Evolutionary conservation across 2,797 vertebrate species (phyloP).

Genomic region (Pantherophis vulpinus): DNA sequence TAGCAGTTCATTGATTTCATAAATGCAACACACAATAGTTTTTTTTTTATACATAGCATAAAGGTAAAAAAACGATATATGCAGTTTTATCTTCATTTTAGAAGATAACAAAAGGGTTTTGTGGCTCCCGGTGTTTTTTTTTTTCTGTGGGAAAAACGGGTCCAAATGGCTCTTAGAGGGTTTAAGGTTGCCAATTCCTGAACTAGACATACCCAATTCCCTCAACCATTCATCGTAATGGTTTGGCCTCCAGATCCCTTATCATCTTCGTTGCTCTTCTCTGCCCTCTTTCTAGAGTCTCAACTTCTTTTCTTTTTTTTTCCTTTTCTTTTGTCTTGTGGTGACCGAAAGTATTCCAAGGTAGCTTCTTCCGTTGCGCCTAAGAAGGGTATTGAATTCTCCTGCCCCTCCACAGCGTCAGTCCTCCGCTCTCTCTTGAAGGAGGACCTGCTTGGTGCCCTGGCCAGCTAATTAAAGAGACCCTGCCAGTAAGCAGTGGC

Average conservation of each 20-base stretch:
- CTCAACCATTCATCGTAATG: not conserved
- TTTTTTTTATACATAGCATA: no score
- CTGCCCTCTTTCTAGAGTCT: not conserved
- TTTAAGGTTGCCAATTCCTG: no score
- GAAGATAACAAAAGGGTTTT: no score
- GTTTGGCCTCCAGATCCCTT: not conserved
- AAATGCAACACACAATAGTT: no score
- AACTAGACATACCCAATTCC: not conserved
- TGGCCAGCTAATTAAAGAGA: slow-evolving; percentile 56
- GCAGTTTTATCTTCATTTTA: no score
- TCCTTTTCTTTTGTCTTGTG: not conserved
- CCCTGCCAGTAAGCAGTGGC: slow-evolving; percentile 61
- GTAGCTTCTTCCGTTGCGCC: rapidly evolving
- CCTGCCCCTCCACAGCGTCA: not conserved
- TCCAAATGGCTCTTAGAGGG: no score
- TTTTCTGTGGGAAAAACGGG: no score
- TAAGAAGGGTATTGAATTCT: not conserved
- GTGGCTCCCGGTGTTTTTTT: no score
- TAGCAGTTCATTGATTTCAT: no score
- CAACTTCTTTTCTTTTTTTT: not conserved
- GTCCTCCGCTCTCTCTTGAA: slow-evolving; percentile 48
- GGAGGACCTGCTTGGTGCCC: slow-evolving; percentile 38
- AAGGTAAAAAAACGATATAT: no score
- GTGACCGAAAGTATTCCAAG: not conserved
- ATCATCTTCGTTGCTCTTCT: not conserved